Evolutionary conservation across 2,113 vertebrate species (phyloP).

Genomic region (Excalfactoria chinensis): DNA sequence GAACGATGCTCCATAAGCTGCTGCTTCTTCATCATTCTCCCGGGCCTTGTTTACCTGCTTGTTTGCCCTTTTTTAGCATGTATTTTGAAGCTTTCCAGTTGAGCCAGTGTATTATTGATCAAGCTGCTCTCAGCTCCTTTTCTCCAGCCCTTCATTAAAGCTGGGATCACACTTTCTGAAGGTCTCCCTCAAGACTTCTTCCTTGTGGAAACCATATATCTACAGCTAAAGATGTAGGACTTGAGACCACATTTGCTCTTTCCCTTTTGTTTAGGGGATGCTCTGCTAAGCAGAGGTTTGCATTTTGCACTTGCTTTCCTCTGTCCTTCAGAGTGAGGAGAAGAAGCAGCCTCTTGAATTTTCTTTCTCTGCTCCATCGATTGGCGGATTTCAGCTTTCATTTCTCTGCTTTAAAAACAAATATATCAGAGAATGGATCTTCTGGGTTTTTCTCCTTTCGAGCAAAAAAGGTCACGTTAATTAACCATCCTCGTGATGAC

Average conservation of each 20-base stretch:
- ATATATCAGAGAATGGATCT: not conserved
- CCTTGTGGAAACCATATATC: not conserved
- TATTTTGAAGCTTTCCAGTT: not conserved
- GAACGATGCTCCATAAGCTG: not conserved
- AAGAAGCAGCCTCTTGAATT: not conserved
- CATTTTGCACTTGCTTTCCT: conserved; percentile 41
- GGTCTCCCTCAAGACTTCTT: conserved; percentile 13
- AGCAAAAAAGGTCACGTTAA: conserved; percentile 47
- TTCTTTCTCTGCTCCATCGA: not conserved
- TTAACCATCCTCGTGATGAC: conserved; percentile 10
- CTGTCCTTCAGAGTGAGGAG: not conserved
- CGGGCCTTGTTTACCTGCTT: not conserved
- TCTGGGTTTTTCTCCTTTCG: not conserved
- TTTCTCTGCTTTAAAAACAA: not conserved
- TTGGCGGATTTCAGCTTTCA: not conserved
- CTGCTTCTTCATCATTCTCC: rapidly evolving
- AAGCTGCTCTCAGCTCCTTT: not conserved
- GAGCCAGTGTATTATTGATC: not conserved
- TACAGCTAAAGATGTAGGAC: not conserved
- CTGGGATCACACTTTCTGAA: not conserved
- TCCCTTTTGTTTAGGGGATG: not conserved
- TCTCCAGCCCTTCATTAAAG: conserved; percentile 24
- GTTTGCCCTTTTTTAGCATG: not conserved
- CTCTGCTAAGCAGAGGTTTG: conserved; percentile 25
- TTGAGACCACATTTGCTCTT: not conserved